Base-by-base conservation (phyloP, 2,888 invertebrate species). In the Nomada ferruginata region DNA sequence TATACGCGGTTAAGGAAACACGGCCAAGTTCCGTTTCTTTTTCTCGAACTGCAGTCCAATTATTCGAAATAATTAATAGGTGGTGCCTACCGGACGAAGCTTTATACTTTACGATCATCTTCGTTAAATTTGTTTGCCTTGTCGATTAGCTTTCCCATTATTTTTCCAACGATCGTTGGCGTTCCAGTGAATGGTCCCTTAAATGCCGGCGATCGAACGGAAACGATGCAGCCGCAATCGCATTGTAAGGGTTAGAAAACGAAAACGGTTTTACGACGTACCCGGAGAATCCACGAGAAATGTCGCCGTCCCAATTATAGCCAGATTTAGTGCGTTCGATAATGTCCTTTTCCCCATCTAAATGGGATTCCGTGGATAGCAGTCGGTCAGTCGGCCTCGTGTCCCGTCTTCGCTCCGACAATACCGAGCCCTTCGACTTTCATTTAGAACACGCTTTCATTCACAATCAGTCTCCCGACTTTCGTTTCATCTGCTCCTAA, bases 291-390 rank as follows among this genome's bases (percentile, higher is more conserved):
- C 44, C 42, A n/a, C 44, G 53, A 18, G 59, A 57, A 68, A 20
- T 11, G 20, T n/a, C 26, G 60, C 63, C 36, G 64, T 74, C 42
- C 59, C 61, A 79, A 68, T 61, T 76, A 29, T n/a, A 36, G 52
- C 20, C 50, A 84, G 85, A 85, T 86, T 76, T 68, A 66, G 72
- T 55, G 66, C 71, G 50, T 75, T 70, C 65, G 76, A 79, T 87
- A 87, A 87, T 57, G 74, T n/a, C 69, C 63, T 83, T 83, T 79
- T 79, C 65, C 42, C 42, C n/a, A 52, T 55, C 53, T 44, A 69
- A 72, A 68, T 29, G 61, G 75, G 63, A 84, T 75, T 69, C 79
- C 55, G 13, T 59, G 64, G 52, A 20, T 23, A 20, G n/a, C 63
- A 76, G 53, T 79, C 72, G 79, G 79, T 81, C 76, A 81, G 66